Base-by-base conservation (phyloP, 2,888 invertebrate species). In the Lasiommata megera region DNA sequence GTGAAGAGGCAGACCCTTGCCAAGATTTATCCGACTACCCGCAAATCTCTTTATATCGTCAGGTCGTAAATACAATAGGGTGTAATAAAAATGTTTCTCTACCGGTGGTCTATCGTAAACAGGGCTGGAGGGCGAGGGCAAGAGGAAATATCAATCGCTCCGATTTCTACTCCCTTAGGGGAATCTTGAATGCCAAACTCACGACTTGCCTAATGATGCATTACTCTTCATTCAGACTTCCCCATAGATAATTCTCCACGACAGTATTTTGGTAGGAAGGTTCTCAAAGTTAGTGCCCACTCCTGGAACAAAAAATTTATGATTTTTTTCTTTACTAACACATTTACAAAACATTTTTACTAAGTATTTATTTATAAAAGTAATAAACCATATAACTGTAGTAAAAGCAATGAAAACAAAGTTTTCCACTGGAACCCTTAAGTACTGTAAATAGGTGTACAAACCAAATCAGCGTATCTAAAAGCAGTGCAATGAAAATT, bases 131-230 rank as follows among this genome's bases (percentile, higher is more conserved):
- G 55, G 57, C 54, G 61, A 62, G 62, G 64, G 61, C 46, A 56
- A 56, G 52, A 66, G 72, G 71, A 76, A 76, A 76, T 77, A 76
- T 77, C 76, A 75, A 72, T 73, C 73, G 72, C 63, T 65, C 62
- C 65, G 70, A 74, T 70, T 71, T 71, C 67, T 61, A 61, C 65
- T 68, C 69, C 67, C 59, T 36, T 59, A 63, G 70, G 72, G 72
- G 66, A 51, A 57, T 58, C 64, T 58, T 72, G 75, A 76, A 76
- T 76, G 74, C 68, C 77, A 74, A 74, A 76, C 71, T 73, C 69
- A 71, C 69, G 67, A 70, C 67, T 72, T 73, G 67, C 69, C 72
- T 77, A 77, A 78, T 78, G 77, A 78, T 74, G 77, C 77, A 76
- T 76, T 76, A 75, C 77, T 70, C 62, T 74, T 69, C 46, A 75